phyloP scores from a whole-genome alignment of 1,140 invertebrate species.

The Drosophila albomicans region DNA sequence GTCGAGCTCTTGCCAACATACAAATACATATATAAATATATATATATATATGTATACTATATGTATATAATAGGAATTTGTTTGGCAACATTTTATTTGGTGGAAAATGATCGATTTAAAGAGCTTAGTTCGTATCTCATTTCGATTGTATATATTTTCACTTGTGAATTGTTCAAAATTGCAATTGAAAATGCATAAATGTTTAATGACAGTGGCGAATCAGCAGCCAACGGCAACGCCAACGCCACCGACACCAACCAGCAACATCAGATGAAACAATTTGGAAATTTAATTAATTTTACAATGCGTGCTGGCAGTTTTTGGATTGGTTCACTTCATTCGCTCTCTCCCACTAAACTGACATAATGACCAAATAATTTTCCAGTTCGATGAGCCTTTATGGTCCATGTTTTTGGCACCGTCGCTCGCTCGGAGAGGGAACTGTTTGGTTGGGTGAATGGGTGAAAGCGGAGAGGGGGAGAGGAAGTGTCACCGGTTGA shows the following conservation, averaged over 20 bases:
- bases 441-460: background rate
- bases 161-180: constrained; percentile 36
- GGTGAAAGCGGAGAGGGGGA: background rate
- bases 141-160: constrained; percentile 18
- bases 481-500: constrained; percentile 11
- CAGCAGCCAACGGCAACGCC: background rate
- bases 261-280: constrained; percentile 18
- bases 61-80: constrained; percentile 29
- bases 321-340: constrained; percentile 37
- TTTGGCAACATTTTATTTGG: constrained; percentile 37
- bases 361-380: constrained; percentile 83
- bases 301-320: constrained; percentile 54
- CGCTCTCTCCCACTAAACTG: constrained; percentile 62
- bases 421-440: too few species aligned
- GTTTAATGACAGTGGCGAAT: constrained; percentile 34
- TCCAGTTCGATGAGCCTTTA: constrained; percentile 71
- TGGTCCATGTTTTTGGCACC: constrained; percentile 1
- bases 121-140: constrained; percentile 26
- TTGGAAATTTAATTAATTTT: constrained; percentile 75
- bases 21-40: background rate
- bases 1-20: background rate
- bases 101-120: constrained; percentile 50
- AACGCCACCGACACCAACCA: background rate
- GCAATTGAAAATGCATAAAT: constrained; percentile 52
- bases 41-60: background rate